Evolutionary conservation across 2,797 vertebrate genomes (phyloP).

Genomic region (Mormyrus hasselquistii): DNA sequence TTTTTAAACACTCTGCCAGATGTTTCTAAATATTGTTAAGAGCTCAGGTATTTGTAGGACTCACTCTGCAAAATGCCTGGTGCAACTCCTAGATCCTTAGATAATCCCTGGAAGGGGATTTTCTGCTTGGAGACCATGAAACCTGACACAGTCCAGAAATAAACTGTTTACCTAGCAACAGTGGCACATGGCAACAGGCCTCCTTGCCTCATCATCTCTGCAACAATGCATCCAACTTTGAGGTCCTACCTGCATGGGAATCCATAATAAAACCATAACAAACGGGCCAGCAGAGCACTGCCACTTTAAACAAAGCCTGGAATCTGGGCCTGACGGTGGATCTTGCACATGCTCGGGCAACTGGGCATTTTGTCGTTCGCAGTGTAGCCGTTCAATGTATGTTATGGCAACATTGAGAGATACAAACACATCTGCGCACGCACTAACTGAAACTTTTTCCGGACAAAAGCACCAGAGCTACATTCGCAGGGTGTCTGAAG

Average conservation of each 20-base stretch:
- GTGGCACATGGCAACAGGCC: conserved; percentile 48
- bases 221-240: neutral
- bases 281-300: neutral
- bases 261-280: neutral
- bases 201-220: neutral
- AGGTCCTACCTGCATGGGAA: neutral
- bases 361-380: neutral
- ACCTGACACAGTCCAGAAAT: conserved; percentile 50
- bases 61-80: neutral
- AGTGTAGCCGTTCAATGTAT: neutral
- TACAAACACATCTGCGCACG: neutral
- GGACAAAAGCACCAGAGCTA: neutral
- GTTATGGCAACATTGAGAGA: neutral
- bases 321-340: neutral
- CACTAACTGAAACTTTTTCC: neutral
- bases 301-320: neutral
- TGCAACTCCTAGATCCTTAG: neutral
- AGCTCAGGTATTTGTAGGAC: neutral
- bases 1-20: neutral
- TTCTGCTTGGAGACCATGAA: conserved; percentile 31
- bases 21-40: neutral
- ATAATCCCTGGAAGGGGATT: conserved; percentile 29
- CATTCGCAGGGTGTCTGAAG: neutral
- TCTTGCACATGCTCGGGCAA: neutral
- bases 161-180: conserved; percentile 65